Evolutionary conservation across 1,140 invertebrate genomes (phyloP), one percentile per base, ranked within the genome.

Genomic region (Drosophila oshimai): DNA sequence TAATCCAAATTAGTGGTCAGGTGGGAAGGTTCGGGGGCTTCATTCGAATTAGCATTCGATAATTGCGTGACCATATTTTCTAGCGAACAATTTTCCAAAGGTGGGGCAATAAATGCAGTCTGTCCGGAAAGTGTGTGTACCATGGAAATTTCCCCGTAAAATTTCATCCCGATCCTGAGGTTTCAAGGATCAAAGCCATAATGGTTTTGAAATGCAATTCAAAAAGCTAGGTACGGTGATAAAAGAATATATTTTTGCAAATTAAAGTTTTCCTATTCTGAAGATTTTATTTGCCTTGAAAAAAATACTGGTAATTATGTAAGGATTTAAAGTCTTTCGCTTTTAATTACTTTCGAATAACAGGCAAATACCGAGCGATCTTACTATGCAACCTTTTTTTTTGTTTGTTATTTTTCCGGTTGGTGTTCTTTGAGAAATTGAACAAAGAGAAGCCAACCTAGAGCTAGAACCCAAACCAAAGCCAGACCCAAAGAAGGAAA

Each of bases 341-440:
- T 67, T 81, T 79, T 89, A 89, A 89, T 89, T 89, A 89, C 81
- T 89, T 89, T 87, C 58, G 42, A 87, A 87, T 89, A 83, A 67
- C 70, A 71, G 62, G 37, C 18, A 74, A 80, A 74, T 68, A 45
- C 67, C 51, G 47, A 12, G 31, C 73, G 31, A 46, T 70, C 58
- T 75, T 42, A 61, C 42, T 61, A 54, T 18, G 10, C n/a, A 64
- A 74, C 62, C 73, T 50, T 67, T 76, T 70, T 50, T 55, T 45
- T 36, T 44, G 28, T 13, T 12, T 31, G 13, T 41, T 58, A 3
- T 20, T 29, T 28, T 31, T 9, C 18, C 34, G 37, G 54, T 45
- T 34, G 57, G 10, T 26, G 55, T 47, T 60, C 24, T 39, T 57
- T 7, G 22, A 31, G 10, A 74, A 42, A 49, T 22, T 24, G 31